These are phyloP conservation scores for Syrrhaptes paradoxus DNA, from an alignment of 2,113 vertebrate species.

Conservation along the genomic window DNA sequence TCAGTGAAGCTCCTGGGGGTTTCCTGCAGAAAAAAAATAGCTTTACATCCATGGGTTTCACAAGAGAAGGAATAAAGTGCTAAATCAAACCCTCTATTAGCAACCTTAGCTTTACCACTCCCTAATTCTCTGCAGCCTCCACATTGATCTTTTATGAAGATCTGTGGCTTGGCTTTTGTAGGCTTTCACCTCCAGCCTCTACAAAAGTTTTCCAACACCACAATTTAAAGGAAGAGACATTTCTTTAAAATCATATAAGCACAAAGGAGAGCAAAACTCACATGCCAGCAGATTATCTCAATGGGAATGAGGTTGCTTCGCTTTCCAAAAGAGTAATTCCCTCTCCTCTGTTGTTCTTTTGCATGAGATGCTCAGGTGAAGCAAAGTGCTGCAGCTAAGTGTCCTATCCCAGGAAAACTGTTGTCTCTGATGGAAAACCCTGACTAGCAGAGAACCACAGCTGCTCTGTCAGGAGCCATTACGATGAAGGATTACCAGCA, in stretches of 20 bases:
- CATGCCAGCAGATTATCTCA: rapidly evolving
- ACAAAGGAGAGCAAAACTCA: not conserved
- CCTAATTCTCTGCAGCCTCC: not conserved
- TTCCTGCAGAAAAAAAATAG: not conserved
- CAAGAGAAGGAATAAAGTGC: not conserved
- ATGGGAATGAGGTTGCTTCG: not conserved
- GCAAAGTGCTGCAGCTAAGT: not conserved
- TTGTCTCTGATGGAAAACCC: not conserved
- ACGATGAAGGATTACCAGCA: constrained; percentile 29
- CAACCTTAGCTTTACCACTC: not conserved
- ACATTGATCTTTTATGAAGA: not conserved
- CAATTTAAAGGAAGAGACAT: not conserved
- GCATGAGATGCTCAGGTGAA: not conserved
- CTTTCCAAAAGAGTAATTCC: not conserved
- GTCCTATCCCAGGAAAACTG: not conserved
- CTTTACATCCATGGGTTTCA: not conserved
- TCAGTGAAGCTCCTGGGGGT: not conserved
- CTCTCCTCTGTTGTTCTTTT: not conserved
- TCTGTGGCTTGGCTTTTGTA: not conserved
- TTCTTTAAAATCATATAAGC: not conserved
- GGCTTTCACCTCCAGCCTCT: not conserved
- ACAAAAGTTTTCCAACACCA: not conserved
- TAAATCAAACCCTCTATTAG: not conserved
- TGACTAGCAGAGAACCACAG: not conserved
- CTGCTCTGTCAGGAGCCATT: constrained; percentile 45